Conservation (phyloP, 1,140 invertebrate genomes). For the Drosophila pandora region DNA sequence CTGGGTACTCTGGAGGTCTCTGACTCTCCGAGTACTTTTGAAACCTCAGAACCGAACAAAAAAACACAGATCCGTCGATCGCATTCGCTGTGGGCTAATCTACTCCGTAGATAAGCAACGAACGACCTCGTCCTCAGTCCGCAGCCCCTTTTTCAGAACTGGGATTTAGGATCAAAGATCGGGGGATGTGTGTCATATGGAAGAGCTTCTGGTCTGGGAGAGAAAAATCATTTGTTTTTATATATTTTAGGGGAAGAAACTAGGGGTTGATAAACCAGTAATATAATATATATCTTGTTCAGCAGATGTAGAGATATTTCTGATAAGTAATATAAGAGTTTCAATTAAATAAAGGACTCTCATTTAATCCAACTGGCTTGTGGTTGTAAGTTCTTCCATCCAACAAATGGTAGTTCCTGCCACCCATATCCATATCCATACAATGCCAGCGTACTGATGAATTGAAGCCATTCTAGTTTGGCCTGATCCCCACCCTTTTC, state of each 20-base stretch:
- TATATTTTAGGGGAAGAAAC: background rate
- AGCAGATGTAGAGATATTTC: background rate
- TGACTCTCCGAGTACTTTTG: background rate
- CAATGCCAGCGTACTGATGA: conserved; percentile 34
- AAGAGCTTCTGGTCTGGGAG: background rate
- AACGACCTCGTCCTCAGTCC: conserved; percentile 20
- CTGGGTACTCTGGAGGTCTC: background rate
- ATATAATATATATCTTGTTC: background rate
- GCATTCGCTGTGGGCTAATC: conserved; percentile 18
- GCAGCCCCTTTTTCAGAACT: conserved; percentile 1
- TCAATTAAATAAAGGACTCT: too few relatives aligned
- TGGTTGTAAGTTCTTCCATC: background rate
- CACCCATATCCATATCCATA: background rate
- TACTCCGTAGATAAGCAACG: conserved; percentile 24
- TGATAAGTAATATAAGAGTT: too few relatives aligned
- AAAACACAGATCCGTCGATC: background rate
- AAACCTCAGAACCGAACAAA: conserved; percentile 9
- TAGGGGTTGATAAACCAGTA: conserved; percentile 12
- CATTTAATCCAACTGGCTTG: conserved; percentile 13
- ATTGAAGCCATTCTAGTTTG: conserved; percentile 46
- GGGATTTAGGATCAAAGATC: background rate
- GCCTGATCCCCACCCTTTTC: conserved; percentile 25
- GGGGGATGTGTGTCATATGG: conserved; percentile 15
- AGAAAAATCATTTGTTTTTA: conserved; percentile 2
- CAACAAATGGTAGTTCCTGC: background rate